These are phyloP conservation scores for Hymenopus coronatus DNA, from an alignment of 2,888 invertebrate genomes.

Conservation along the genomic window DNA sequence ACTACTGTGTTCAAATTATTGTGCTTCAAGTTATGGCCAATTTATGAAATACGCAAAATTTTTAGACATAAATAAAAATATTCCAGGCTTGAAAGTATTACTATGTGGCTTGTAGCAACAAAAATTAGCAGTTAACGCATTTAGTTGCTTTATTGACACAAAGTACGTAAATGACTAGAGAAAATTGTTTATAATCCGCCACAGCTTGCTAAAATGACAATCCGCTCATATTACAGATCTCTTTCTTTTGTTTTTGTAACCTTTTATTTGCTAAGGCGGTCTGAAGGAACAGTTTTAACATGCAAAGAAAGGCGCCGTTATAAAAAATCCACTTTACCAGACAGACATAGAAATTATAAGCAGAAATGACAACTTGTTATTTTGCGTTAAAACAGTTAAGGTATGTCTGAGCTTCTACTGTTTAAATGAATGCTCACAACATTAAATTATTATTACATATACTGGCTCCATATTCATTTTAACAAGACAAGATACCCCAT, in stretches of 20 bases:
- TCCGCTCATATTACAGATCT: background rate
- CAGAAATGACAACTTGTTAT: background rate
- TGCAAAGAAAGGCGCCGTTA: background rate
- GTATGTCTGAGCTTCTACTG: background rate
- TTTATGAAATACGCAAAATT: background rate
- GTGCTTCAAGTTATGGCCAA: background rate
- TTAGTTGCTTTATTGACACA: background rate
- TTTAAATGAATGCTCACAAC: slow-evolving; percentile 14
- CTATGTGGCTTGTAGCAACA: background rate
- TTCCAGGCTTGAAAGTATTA: background rate
- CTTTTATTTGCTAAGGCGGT: background rate
- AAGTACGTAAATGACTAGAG: background rate
- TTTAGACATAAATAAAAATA: background rate
- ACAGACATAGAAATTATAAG: background rate
- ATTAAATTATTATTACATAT: slow-evolving; percentile 18
- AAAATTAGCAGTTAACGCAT: background rate
- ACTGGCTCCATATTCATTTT: slow-evolving; percentile 11
- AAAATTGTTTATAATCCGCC: background rate
- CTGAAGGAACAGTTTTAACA: background rate
- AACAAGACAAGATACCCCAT: slow-evolving; percentile 4
- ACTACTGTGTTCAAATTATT: background rate
- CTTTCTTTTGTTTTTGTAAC: background rate
- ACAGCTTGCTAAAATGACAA: background rate
- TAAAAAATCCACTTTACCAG: background rate
- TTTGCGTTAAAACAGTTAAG: background rate